A percentile compares a stretch with the other conserved stretches of the same genome.
phyloP scores from a whole-genome alignment of 2,797 vertebrate species.

The Vireo griseus region DNA sequence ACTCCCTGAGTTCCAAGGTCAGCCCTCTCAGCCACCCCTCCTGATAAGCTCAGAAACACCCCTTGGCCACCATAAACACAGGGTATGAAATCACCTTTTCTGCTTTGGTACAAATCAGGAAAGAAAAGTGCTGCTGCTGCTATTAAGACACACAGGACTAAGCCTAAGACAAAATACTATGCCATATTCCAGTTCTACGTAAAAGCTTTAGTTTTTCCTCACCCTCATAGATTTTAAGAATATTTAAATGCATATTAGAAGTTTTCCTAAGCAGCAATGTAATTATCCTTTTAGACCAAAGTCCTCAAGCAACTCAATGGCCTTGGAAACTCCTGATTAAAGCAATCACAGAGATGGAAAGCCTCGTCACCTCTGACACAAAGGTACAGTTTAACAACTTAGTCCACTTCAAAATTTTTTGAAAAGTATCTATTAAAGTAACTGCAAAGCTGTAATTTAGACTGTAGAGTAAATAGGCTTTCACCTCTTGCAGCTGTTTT shows the following conservation, averaged over 20 bases:
- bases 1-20: not conserved
- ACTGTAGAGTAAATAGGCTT: not conserved
- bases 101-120: fast-evolving
- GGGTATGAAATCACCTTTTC: not conserved
- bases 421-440: not conserved
- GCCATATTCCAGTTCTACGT: not conserved
- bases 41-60: not conserved
- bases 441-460: not conserved
- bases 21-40: not conserved
- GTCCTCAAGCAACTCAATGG: not conserved
- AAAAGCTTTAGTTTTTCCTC: not conserved
- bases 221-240: not conserved
- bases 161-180: not conserved
- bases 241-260: not conserved
- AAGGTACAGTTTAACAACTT: not conserved
- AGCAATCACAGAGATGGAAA: not conserved
- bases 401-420: not conserved
- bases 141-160: not conserved
- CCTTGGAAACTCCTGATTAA: not conserved
- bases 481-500: not conserved
- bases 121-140: not conserved
- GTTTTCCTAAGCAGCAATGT: not conserved
- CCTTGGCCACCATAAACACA: not conserved
- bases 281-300: not conserved
- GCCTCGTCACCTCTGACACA: not conserved